Evolutionary conservation across 2,888 invertebrate species (phyloP).

Genomic region (Philonicus albiceps): DNA sequence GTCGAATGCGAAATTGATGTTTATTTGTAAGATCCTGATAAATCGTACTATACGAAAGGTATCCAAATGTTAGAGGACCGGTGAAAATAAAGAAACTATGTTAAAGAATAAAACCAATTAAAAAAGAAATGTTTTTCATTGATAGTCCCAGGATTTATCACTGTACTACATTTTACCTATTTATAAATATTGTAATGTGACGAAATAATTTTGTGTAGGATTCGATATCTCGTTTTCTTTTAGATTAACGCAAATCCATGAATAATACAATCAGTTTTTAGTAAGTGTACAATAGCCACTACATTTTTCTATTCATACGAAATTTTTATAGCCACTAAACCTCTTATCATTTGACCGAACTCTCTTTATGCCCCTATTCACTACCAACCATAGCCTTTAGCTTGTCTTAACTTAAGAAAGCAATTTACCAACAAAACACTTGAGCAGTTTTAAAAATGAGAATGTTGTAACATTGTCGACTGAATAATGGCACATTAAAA

Average conservation of each 20-base stretch:
- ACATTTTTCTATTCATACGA: background rate
- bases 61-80: too few species aligned
- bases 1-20: too few species aligned
- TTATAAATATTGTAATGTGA: background rate
- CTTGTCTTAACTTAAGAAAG: background rate
- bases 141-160: too few species aligned
- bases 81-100: too few species aligned
- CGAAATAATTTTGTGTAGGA: background rate
- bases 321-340: background rate
- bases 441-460: background rate
- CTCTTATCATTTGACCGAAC: background rate
- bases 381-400: background rate
- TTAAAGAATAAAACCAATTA: too few species aligned
- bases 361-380: background rate
- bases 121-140: too few species aligned
- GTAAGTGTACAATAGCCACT: background rate
- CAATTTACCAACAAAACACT: background rate
- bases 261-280: background rate
- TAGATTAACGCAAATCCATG: background rate
- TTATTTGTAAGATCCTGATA: too few species aligned
- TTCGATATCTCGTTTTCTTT: background rate
- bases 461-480: background rate
- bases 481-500: background rate
- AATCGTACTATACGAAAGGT: too few species aligned
- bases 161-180: too few species aligned